These are phyloP conservation scores for Climacteris rufus DNA, from an alignment of 2,113 vertebrate species.

Conservation along the genomic window DNA sequence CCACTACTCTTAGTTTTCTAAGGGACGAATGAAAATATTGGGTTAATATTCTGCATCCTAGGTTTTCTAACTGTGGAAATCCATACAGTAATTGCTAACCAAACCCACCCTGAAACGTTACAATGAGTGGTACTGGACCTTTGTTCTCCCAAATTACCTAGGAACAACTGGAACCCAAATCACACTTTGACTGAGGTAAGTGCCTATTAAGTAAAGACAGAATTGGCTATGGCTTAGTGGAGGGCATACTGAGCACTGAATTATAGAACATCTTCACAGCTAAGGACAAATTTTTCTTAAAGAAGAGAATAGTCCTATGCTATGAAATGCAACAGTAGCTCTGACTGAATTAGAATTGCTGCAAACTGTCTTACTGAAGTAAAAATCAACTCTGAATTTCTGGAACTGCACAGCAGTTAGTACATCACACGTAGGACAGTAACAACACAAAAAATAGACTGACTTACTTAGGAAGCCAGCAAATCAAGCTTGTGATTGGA, in stretches of 20 bases:
- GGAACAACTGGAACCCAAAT: background rate
- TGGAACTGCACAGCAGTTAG: background rate
- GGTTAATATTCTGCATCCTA: background rate
- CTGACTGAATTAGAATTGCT: background rate
- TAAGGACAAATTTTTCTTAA: background rate
- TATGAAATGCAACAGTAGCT: background rate
- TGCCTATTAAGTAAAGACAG: background rate
- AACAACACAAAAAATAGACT: background rate
- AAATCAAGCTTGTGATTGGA: background rate
- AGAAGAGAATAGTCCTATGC: background rate
- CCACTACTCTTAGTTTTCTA: background rate
- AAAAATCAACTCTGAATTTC: background rate
- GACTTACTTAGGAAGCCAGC: background rate
- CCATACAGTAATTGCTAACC: background rate
- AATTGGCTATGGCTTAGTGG: background rate
- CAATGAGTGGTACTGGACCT: background rate
- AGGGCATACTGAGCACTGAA: background rate
- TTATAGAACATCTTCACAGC: background rate
- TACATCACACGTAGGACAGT: background rate
- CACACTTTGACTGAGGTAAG: background rate
- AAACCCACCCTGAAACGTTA: background rate
- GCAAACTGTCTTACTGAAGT: background rate
- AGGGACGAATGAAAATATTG: background rate
- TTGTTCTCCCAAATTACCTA: background rate
- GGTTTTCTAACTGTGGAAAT: background rate